Base-by-base conservation (phyloP, 1,140 invertebrate species). In the Drosophila sturtevanti region DNA sequence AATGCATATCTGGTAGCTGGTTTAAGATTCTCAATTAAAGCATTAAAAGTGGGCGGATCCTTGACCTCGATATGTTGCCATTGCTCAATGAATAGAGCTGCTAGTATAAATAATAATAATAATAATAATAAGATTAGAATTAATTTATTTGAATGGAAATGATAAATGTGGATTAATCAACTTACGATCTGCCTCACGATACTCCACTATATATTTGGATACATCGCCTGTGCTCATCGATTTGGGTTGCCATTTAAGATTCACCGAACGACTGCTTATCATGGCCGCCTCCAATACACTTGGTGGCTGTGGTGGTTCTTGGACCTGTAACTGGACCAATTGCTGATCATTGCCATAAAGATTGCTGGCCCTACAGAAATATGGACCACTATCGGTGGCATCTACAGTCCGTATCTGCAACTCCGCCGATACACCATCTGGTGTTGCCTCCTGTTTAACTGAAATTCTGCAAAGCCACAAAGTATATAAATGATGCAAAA, bases 361-460 rank as follows among this genome's bases (percentile, higher is more conserved):
- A 92, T 98, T 98, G 76, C 94, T 95, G 2, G 96, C 96, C 70
- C 95, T 94, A 90, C 97, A 98, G 64, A 96, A 96, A 91, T 97
- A 98, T 0, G 96, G 94, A 0, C 96, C 96, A 64, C 95, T 96
- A 80, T 98, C 97, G 5, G 93, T 92, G 16, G 95, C 94, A 77
- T 96, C 95, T 0, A 95, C 94, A 4, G 94, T 94, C 9, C 94
- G 93, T 48, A 98, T 95, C 87, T 96, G 94, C 56, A 98, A 84
- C 72, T 96, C 95, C 0, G 95, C 95, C 9, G 94, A 93, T 14
- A 95, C 93, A 35, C 95, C 95, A 54, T 95, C 94, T 2, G 94
- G 93, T 0, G 94, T 95, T 18, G 94, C 93, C 82, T 96, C 95
- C 79, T 95, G 95, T 85, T 95, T 95, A 10, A 95, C 93, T 11